Percentiles rank a stretch among this genome's conserved stretches.
phyloP scores from a whole-genome alignment of 1,140 invertebrate species.

The Acromyrmex heyeri region DNA sequence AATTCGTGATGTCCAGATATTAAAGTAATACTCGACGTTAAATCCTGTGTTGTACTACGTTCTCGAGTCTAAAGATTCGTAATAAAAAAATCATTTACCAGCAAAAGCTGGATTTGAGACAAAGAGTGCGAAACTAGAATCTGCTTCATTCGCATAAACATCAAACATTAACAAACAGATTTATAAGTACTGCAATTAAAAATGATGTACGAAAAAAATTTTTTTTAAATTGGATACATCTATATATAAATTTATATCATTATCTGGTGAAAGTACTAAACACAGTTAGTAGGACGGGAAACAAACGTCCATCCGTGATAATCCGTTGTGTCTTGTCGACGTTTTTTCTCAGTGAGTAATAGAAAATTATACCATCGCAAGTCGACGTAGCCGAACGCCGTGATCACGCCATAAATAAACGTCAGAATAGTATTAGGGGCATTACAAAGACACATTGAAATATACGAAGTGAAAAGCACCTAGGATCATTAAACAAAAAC shows the following conservation, averaged over 20 bases:
- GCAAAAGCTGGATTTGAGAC: constrained; percentile 12
- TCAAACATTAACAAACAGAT: background rate
- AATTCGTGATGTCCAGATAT: background rate
- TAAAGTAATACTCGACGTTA: constrained; percentile 1
- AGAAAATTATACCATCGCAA: background rate
- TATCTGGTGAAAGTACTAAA: background rate
- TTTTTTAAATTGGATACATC: background rate
- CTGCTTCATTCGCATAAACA: background rate
- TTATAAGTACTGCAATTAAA: constrained; percentile 6
- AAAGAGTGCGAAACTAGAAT: background rate
- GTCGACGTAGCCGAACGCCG: background rate
- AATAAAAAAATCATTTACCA: constrained; percentile 10
- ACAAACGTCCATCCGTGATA: constrained; percentile 5
- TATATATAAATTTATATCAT: background rate
- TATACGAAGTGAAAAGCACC: constrained; percentile 36
- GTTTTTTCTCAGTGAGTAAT: constrained; percentile 2
- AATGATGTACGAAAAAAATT: background rate
- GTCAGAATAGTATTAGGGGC: constrained; percentile 1
- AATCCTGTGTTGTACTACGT: background rate
- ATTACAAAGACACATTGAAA: constrained; percentile 42
- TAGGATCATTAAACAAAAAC: constrained; percentile 15
- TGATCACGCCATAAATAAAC: constrained; percentile 35
- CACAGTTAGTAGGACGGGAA: background rate
- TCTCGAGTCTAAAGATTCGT: background rate
- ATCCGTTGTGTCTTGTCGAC: constrained; percentile 1